Evolutionary conservation across 2,797 vertebrate species (phyloP).

Genomic region (Enteromius thamalakanensis): DNA sequence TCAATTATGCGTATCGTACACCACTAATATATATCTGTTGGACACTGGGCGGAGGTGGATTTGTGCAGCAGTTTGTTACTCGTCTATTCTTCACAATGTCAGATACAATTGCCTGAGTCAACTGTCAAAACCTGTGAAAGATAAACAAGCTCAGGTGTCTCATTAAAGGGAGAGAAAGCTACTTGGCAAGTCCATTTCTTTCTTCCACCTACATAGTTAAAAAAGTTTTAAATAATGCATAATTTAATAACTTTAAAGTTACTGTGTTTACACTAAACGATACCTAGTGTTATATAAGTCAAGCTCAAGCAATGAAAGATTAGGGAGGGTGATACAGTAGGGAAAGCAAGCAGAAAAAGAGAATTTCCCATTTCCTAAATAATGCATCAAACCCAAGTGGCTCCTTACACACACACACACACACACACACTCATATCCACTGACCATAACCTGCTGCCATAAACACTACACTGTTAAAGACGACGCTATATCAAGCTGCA

Average conservation of each 20-base stretch:
- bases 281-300: no score
- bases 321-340: not conserved
- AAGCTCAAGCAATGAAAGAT: not conserved
- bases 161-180: not conserved
- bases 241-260: not conserved
- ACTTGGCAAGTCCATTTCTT: not conserved
- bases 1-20: no score
- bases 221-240: not conserved
- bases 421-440: constrained; percentile 18
- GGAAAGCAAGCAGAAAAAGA: not conserved
- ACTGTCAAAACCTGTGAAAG: not conserved
- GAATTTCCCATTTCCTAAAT: constrained; percentile 5
- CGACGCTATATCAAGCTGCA: constrained; percentile 43
- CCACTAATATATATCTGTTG: no score
- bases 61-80: not conserved
- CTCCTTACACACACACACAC: constrained; percentile 3
- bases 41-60: not conserved
- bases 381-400: constrained; percentile 15
- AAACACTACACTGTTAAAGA: constrained; percentile 49
- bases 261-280: not conserved
- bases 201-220: not conserved
- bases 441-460: constrained; percentile 38
- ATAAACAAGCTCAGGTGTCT: constrained; percentile 11
- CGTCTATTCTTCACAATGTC: not conserved
- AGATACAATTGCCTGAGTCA: not conserved